Percentiles rank a stretch among this genome's conserved stretches.
These are phyloP conservation scores for Ferrisia virgata DNA, from an alignment of 2,888 invertebrate genomes.

Conservation along the genomic window DNA sequence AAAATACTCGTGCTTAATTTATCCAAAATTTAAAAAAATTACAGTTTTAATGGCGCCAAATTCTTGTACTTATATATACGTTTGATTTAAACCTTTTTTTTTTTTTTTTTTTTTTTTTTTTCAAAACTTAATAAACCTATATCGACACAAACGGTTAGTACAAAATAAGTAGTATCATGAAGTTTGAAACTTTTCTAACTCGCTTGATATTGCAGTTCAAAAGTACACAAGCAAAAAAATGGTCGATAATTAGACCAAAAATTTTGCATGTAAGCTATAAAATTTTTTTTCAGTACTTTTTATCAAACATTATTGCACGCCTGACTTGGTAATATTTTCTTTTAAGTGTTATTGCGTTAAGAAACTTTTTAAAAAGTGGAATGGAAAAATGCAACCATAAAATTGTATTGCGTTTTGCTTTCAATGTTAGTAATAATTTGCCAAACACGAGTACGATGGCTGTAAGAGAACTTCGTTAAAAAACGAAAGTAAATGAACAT, in stretches of 20 bases:
- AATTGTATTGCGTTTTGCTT: background rate
- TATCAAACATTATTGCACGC: background rate
- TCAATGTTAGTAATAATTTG: background rate
- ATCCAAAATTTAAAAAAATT: no score
- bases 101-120: background rate
- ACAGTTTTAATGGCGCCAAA: background rate
- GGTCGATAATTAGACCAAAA: background rate
- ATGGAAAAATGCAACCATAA: background rate
- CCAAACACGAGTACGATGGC: background rate
- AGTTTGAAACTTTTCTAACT: constrained; percentile 1
- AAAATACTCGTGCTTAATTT: no score
- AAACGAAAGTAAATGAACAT: background rate
- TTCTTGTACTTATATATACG: background rate
- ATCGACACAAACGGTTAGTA: background rate
- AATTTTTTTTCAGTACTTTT: background rate
- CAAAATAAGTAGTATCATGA: background rate
- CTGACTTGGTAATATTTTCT: background rate
- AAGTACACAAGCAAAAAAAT: background rate
- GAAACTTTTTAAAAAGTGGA: background rate
- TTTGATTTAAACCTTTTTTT: background rate
- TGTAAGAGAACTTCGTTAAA: background rate
- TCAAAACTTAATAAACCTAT: background rate
- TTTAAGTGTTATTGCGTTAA: background rate
- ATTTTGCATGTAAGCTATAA: background rate
- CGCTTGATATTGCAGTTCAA: background rate